Evolutionary conservation across 2,113 vertebrate genomes (phyloP), one percentile per base, ranked within the genome.

Genomic region (Lutjanus erythropterus): DNA sequence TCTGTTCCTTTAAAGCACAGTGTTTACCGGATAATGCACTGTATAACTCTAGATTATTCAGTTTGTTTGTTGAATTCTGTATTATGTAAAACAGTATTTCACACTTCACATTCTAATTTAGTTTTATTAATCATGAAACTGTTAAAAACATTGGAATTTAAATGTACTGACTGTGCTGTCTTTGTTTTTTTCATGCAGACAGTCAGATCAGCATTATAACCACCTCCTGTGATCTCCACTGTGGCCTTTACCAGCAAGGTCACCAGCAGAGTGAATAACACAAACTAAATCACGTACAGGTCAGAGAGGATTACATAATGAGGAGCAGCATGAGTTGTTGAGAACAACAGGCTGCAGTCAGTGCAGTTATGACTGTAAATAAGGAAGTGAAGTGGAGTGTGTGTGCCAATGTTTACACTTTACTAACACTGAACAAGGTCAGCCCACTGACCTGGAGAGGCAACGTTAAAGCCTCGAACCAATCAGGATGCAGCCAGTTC

Each of bases 361-460:
- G 33, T 27, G 50, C 8, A 71, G 80, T 75, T 75, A 19, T 75
- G 47, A 71, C 59, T 79, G 53, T 84, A 49, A 75, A 82, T 64
- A 84, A 16, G 9, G 37, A 44, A 21, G 23, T 59, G 11, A 60
- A 60, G 18, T 41, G 23, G 3, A 29, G 16, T 52, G 31, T 66
- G 47, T 5, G 58, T 37, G 27, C 15, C n/a, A 39, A 0, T 39
- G 46, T 67, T 68, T 64, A 25, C 35, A 49, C 31, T 71, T 80
- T 1, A 21, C 42, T 39, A 14, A 60, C 56, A 27, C 25, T 41
- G 15, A 49, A 6, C 64, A 73, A 69, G 50, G 49, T 55, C 68
- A 75, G 52, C 27, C 31, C 4, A 16, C 53, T 39, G 44, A 77
- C 11, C 47, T 31, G 6, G 1, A 58, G 25, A 2, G 3, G 31